Base-by-base conservation (phyloP, 2,888 invertebrate species). In the Noctua janthina region DNA sequence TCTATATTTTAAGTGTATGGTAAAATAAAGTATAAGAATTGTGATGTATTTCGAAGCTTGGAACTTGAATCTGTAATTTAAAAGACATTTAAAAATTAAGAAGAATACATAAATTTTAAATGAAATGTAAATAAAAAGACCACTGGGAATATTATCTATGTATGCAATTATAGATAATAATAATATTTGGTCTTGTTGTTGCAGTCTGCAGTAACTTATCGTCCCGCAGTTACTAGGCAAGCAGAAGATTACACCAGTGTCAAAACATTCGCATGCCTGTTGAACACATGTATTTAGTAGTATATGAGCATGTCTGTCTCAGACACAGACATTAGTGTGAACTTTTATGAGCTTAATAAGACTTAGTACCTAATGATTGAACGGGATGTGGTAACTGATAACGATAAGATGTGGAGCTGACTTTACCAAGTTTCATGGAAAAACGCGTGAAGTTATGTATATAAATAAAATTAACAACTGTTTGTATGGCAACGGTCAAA, bases 141-240 rank as follows among this genome's bases (percentile, higher is more conserved):
- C 35, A 51, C 67, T 51, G 39, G 17, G 5, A 54, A 29, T 8
- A n/a, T 76, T 73, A 70, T 86, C 51, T 13, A 17, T 20, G 35
- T 35, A 1, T 8, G 46, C 46, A 46, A 46, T 46, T 10, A 56
- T 62, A 51, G 46, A 17, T 49, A 51, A 64, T 73, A 56, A 74
- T 72, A 80, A 49, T 56, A 71, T 54, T 76, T 62, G 35, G 15
- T 49, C 3, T 76, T 80, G 67, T 76, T 87, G 54, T 74, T 79
- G 76, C 79, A 71, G 15, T 71, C 69, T 66, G 59, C 54, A 59
- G 8, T 71, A 49, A 29, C 71, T 85, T 87, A 84, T 85, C 80
- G 23, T 29, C 64, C 23, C 70, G 67, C 59, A 72, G 84, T 87
- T 87, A 87, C 85, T n/a, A 80, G 80, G 85, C 71, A 35, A n/a